Percentiles rank a stretch among this genome's conserved stretches.
Evolutionary conservation across 2,888 invertebrate species (phyloP).

Genomic region (Cantharis flavilabris): DNA sequence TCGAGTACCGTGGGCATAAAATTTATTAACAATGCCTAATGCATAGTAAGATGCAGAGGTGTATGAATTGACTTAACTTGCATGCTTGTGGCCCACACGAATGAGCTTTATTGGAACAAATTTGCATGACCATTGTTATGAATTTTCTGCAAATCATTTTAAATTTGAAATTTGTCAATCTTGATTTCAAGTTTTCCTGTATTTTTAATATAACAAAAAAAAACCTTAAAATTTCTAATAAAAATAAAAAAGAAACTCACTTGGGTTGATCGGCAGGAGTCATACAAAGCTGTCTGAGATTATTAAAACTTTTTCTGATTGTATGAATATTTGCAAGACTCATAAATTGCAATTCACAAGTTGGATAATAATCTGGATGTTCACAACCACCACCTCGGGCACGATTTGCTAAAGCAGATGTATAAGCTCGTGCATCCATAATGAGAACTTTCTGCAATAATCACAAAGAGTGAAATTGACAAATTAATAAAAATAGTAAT

Average conservation of each 20-base stretch:
- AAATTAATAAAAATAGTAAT: neutral
- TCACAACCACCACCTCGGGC: constrained; percentile 98
- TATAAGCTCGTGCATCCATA: constrained; percentile 94
- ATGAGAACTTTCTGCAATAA: constrained; percentile 75
- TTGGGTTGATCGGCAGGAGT: constrained; percentile 79
- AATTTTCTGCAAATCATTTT: no score
- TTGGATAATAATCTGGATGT: constrained; percentile 92
- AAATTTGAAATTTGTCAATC: no score
- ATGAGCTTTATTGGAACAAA: no score
- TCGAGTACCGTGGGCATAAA: no score
- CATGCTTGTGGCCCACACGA: no score
- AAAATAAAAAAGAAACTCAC: constrained; percentile 58
- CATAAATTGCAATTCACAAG: constrained; percentile 96
- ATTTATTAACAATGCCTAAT: no score
- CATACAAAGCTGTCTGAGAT: constrained; percentile 78
- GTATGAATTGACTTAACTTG: no score
- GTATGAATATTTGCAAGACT: constrained; percentile 96
- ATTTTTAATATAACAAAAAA: no score
- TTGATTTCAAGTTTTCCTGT: no score
- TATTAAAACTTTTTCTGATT: constrained; percentile 90
- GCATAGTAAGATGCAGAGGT: no score
- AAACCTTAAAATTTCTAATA: no score
- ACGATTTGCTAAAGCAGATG: constrained; percentile 94
- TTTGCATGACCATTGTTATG: no score
- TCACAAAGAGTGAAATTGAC: neutral